These are phyloP conservation scores for Coenonympha arcania DNA, from an alignment of 2,888 invertebrate species.

Conservation along the genomic window DNA sequence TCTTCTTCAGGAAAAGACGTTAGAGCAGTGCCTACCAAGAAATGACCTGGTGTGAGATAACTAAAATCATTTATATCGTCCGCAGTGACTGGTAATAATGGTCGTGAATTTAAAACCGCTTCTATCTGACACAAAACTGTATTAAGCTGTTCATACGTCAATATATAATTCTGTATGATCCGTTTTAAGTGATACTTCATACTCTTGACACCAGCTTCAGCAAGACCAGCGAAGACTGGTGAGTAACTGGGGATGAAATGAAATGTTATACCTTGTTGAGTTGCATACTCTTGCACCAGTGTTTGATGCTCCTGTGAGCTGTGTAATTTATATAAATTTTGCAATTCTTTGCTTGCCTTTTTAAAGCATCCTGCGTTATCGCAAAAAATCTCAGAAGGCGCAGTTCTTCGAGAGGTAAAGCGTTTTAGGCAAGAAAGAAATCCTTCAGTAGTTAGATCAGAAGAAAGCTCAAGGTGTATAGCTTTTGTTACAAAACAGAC, in stretches of 20 bases:
- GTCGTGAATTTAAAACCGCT: slow-evolving; percentile 21
- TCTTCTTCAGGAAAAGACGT: not conserved
- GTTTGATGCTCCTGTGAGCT: not conserved
- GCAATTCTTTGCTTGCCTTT: slow-evolving; percentile 18
- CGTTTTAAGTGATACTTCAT: not conserved
- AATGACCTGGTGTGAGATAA: slow-evolving; percentile 9
- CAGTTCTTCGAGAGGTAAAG: not conserved
- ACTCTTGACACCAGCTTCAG: not conserved
- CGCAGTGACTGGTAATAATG: slow-evolving; percentile 12
- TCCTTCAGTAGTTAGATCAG: slow-evolving; percentile 1
- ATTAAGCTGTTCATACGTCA: slow-evolving; percentile 19
- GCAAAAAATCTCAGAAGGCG: not conserved
- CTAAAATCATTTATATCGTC: slow-evolving; percentile 10
- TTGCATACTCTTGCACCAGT: slow-evolving; percentile 1
- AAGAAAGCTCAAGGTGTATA: slow-evolving; percentile 22
- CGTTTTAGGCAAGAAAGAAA: not conserved
- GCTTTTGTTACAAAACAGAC: slow-evolving; percentile 25
- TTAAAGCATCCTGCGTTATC: slow-evolving; percentile 14
- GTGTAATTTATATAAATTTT: slow-evolving; percentile 13
- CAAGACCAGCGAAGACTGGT: slow-evolving; percentile 1
- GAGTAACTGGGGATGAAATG: slow-evolving; percentile 23
- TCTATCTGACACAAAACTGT: slow-evolving; percentile 25
- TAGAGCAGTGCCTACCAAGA: not conserved
- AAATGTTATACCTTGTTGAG: slow-evolving; percentile 20
- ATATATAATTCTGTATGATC: not conserved